Conservation (phyloP, 2,888 invertebrate species). For the Clepsis dumicolana region DNA sequence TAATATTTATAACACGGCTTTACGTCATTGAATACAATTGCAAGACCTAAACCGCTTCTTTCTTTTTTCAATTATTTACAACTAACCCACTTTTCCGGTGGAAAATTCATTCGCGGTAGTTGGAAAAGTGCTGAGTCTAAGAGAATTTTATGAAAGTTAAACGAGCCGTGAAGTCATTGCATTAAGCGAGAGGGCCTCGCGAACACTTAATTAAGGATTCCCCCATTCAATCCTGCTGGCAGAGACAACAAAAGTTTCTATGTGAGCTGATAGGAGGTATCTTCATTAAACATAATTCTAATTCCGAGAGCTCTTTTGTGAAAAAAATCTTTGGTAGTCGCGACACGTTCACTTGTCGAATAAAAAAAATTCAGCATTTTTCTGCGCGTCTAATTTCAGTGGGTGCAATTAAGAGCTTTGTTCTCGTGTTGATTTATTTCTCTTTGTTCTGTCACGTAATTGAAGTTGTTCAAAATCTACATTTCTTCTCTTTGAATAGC, state of each 20-base stretch:
- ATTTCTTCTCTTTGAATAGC: neutral
- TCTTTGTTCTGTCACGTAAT: conserved; percentile 1
- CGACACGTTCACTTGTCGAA: conserved; percentile 66
- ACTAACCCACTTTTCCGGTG: conserved; percentile 51
- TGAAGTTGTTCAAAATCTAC: neutral
- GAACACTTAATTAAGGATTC: conserved; percentile 85
- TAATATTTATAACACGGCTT: neutral
- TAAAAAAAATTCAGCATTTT: conserved; percentile 53
- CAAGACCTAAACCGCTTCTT: neutral
- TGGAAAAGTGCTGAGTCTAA: conserved; percentile 80
- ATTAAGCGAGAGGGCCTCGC: conserved; percentile 82
- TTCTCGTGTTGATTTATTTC: conserved; percentile 25
- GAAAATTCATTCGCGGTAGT: conserved; percentile 72
- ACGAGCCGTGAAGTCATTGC: conserved; percentile 84
- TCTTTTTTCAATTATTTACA: conserved; percentile 22
- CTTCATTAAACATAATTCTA: conserved; percentile 78
- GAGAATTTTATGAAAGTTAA: conserved; percentile 84
- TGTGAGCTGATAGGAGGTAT: conserved; percentile 64
- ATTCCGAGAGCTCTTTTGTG: conserved; percentile 68
- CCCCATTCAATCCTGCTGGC: conserved; percentile 62
- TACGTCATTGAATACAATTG: neutral
- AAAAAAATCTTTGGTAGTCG: conserved; percentile 50
- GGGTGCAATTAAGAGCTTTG: conserved; percentile 23
- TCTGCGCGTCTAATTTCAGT: conserved; percentile 24
- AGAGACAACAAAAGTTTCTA: conserved; percentile 81